Conservation (phyloP, 2,113 vertebrate genomes). For the Barnardius zonarius region DNA sequence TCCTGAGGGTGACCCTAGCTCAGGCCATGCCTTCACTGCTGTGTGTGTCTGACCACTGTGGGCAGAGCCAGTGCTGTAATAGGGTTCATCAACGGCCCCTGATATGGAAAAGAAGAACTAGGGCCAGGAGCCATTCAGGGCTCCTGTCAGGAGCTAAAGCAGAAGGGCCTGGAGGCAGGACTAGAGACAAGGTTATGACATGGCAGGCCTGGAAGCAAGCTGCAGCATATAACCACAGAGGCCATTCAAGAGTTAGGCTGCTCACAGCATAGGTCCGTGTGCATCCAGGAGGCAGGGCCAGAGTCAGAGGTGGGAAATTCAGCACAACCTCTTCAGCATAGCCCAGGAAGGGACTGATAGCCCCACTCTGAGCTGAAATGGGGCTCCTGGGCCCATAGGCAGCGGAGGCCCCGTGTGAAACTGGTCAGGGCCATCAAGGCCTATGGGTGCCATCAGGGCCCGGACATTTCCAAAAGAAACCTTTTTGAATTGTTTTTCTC, state of each 20-base stretch:
- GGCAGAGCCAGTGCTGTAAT: neutral
- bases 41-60: accelerated
- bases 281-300: neutral
- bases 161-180: neutral
- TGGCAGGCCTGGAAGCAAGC: neutral
- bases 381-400: neutral
- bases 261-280: neutral
- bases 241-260: too few species aligned
- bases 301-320: neutral
- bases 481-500: neutral
- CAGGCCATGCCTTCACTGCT: neutral
- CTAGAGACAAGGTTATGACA: neutral
- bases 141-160: neutral
- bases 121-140: neutral
- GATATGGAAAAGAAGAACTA: neutral
- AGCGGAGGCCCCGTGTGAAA: too few species aligned
- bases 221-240: neutral
- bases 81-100: neutral
- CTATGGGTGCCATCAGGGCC: neutral
- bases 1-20: neutral
- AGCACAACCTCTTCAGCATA: neutral
- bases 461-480: neutral
- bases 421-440: neutral
- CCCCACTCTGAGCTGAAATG: neutral
- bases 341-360: too few species aligned